A percentile compares a stretch with the other conserved stretches of the same genome.
These are phyloP conservation scores for Zaprionus obscuricornis DNA, from an alignment of 2,888 invertebrate genomes.

Conservation along the genomic window DNA sequence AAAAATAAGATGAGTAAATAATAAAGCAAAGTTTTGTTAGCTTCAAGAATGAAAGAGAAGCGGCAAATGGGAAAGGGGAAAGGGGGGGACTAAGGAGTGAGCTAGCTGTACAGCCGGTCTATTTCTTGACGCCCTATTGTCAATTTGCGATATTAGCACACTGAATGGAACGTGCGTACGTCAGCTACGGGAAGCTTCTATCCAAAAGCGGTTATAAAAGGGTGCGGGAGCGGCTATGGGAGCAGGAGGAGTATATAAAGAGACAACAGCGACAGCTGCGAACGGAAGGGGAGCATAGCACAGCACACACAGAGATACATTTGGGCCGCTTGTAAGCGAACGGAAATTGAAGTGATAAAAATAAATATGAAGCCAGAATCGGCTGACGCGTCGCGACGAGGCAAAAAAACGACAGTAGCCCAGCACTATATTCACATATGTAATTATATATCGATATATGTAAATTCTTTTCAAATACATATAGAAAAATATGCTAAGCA, in stretches of 20 bases:
- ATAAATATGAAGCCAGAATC: slow-evolving; percentile 67
- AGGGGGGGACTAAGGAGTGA: background rate
- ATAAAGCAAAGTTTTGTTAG: slow-evolving; percentile 54
- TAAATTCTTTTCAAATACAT: too few species aligned
- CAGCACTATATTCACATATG: slow-evolving; percentile 35
- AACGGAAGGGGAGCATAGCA: slow-evolving; percentile 31
- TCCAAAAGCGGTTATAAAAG: too few species aligned
- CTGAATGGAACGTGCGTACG: slow-evolving; percentile 47
- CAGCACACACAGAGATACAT: slow-evolving; percentile 2
- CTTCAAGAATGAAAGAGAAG: too few species aligned
- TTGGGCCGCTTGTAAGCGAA: slow-evolving; percentile 53
- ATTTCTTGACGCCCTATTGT: slow-evolving; percentile 66
- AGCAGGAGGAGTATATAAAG: background rate
- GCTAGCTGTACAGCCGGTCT: slow-evolving; percentile 46
- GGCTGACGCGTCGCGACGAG: too few species aligned
- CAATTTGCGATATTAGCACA: slow-evolving; percentile 74
- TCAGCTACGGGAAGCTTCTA: slow-evolving; percentile 39
- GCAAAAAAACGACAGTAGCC: slow-evolving; percentile 8
- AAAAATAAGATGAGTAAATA: slow-evolving; percentile 60
- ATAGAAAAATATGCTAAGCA: too few species aligned
- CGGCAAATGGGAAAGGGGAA: background rate
- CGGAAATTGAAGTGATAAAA: slow-evolving; percentile 77
- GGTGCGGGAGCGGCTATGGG: background rate
- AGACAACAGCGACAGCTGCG: slow-evolving; percentile 19
- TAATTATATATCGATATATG: background rate